Conservation (phyloP, 2,113 vertebrate genomes). For the Callocephalon fimbriatum region DNA sequence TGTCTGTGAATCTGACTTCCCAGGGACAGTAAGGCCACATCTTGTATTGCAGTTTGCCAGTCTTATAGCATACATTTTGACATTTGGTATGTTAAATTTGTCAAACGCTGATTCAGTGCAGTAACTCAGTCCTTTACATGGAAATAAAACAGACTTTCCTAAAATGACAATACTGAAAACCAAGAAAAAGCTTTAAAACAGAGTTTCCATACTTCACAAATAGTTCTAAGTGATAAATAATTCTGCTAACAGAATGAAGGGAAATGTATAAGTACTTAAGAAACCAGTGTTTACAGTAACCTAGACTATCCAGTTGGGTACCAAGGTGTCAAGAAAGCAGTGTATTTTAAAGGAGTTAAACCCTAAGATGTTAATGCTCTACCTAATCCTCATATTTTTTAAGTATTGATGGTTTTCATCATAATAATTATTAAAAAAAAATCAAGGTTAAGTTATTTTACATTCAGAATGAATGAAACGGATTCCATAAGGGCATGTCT, state of each 20-base stretch:
- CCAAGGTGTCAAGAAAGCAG: not conserved
- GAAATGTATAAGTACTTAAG: not conserved
- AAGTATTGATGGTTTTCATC: not conserved
- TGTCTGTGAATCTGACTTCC: not conserved
- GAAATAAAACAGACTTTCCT: not conserved
- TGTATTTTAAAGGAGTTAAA: not conserved
- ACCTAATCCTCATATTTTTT: not conserved
- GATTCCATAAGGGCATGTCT: not conserved
- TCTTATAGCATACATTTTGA: not conserved
- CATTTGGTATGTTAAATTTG: not conserved
- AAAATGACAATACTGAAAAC: not conserved
- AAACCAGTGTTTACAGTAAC: not conserved
- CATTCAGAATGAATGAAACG: not conserved
- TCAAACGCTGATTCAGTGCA: not conserved
- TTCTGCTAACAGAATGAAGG: not conserved
- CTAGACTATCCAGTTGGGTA: not conserved
- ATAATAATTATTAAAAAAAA: not conserved
- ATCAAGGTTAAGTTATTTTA: not conserved
- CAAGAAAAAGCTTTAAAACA: not conserved
- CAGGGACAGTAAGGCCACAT: not conserved
- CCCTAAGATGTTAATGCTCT: not conserved
- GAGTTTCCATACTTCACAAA: not conserved
- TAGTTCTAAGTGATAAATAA: not conserved
- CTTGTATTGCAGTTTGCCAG: not conserved
- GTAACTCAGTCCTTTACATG: not conserved